A percentile compares a stretch with the other conserved stretches of the same genome.
These are phyloP conservation scores for Ctena decussata DNA, from an alignment of 2,888 invertebrate species.

Conservation along the genomic window DNA sequence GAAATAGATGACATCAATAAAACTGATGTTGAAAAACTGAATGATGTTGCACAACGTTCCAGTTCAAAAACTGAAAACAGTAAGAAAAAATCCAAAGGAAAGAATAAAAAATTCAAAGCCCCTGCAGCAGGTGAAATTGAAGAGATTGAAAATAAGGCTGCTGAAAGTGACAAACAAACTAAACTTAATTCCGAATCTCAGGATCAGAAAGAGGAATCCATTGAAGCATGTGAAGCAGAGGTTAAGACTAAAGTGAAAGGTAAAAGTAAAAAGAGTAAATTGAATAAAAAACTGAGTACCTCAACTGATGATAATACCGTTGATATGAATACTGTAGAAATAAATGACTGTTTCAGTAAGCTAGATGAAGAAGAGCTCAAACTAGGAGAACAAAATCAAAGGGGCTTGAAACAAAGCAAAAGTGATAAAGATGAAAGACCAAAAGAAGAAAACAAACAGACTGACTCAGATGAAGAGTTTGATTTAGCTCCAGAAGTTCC, in stretches of 20 bases:
- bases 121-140: neutral
- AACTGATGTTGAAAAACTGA: no score
- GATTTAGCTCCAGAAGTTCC: neutral
- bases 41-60: neutral
- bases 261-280: no score
- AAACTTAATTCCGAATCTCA: neutral
- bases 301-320: neutral
- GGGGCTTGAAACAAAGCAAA: neutral
- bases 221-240: no score
- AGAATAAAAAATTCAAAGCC: neutral
- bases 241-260: no score
- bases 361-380: neutral
- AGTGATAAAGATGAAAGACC: neutral
- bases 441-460: neutral
- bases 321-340: neutral
- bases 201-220: neutral
- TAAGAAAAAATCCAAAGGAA: neutral
- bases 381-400: neutral
- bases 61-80: neutral
- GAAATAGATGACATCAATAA: conserved; percentile 66
- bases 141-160: neutral
- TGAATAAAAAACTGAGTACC: no score
- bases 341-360: neutral
- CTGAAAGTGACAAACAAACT: neutral
- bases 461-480: neutral